Evolutionary conservation across 2,113 vertebrate species (phyloP).

Genomic region (Monopterus albus): DNA sequence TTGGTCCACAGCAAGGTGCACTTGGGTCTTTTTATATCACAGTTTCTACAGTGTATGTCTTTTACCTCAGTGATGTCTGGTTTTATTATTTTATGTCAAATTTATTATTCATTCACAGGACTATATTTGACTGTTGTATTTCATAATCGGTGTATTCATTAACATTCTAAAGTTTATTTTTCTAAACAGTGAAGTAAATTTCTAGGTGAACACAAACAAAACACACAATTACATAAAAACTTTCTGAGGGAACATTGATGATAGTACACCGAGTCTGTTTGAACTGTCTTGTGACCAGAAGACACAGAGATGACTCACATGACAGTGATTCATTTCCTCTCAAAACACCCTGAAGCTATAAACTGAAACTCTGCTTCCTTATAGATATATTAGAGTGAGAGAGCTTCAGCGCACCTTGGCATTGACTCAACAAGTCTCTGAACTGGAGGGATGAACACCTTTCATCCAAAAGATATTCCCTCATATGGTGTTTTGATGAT

Average conservation of each 20-base stretch:
- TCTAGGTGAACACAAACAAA: background rate
- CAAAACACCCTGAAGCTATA: conserved; percentile 5
- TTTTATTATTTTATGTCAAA: too few species aligned
- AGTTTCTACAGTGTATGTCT: too few species aligned
- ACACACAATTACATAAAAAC: background rate
- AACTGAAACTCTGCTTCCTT: conserved; percentile 13
- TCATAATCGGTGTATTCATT: background rate
- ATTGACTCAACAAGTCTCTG: too few species aligned
- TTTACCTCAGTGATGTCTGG: too few species aligned
- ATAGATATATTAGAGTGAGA: background rate
- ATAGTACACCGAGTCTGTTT: background rate
- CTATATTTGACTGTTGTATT: background rate
- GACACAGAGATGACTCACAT: background rate
- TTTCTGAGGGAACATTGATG: background rate
- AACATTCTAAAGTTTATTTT: background rate
- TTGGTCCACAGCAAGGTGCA: background rate
- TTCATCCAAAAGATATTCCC: too few species aligned
- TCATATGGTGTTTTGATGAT: too few species aligned
- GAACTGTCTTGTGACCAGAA: conserved; percentile 22
- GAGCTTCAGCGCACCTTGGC: too few species aligned
- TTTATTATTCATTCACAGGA: too few species aligned
- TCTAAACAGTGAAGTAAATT: background rate
- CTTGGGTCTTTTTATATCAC: too few species aligned
- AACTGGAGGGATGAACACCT: too few species aligned
- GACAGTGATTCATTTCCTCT: conserved; percentile 15